Conservation (phyloP, 2,113 vertebrate genomes). For the Lanius ludovicianus region DNA sequence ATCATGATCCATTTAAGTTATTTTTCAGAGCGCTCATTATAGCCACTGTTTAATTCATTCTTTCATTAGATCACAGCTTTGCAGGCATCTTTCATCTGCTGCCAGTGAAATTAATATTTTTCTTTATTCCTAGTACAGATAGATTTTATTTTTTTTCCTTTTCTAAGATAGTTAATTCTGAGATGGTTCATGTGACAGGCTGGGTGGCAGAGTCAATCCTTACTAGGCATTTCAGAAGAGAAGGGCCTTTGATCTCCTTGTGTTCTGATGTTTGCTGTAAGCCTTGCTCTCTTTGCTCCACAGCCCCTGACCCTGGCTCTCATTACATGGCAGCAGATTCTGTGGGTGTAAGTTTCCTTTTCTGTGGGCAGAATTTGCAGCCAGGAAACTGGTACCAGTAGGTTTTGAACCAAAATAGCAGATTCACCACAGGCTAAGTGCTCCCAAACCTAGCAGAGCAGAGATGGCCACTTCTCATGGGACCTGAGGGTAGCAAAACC, state of each 20-base stretch:
- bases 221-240: constrained; percentile 15
- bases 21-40: constrained; percentile 65
- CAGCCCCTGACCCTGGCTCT: neutral
- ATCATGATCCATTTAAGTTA: constrained; percentile 68
- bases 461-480: neutral
- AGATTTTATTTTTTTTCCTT: constrained; percentile 36
- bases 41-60: constrained; percentile 75
- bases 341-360: neutral
- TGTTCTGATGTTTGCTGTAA: constrained; percentile 23
- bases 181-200: constrained; percentile 48
- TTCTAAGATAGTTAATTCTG: constrained; percentile 59
- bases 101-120: constrained; percentile 75
- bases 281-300: neutral
- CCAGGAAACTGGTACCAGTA: neutral
- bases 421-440: neutral
- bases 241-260: constrained; percentile 11
- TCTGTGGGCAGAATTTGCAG: neutral
- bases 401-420: neutral
- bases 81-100: constrained; percentile 71
- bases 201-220: constrained; percentile 23
- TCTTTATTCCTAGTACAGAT: constrained; percentile 64
- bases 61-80: constrained; percentile 69
- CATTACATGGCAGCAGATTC: neutral
- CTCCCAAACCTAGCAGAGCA: neutral
- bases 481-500: neutral